Evolutionary conservation across 1,140 invertebrate genomes (phyloP).

Genomic region (Eueides isabella): DNA sequence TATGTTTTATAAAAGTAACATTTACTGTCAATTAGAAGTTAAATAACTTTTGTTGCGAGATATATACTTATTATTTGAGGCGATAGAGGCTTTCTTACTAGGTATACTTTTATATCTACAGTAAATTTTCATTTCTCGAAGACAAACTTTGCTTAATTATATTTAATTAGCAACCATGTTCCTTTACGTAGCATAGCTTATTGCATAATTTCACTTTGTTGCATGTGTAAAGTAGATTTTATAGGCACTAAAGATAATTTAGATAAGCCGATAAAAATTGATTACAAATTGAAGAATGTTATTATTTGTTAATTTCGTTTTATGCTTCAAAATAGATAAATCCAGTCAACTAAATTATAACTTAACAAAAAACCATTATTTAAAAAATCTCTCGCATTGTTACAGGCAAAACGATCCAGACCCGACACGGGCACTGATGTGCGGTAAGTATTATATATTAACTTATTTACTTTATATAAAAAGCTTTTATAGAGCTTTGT

Average conservation of each 20-base stretch:
- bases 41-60: too few species aligned
- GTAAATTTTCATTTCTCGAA: background rate
- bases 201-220: background rate
- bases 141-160: background rate
- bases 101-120: background rate
- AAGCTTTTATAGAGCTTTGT: too few species aligned
- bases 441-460: too few species aligned
- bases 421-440: slow-evolving; percentile 70
- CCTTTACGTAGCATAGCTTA: background rate
- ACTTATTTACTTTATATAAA: too few species aligned
- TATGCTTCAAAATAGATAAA: too few species aligned
- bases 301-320: background rate
- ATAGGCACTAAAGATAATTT: background rate
- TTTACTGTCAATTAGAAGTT: background rate
- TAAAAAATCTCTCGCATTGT: slow-evolving; percentile 45
- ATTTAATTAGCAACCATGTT: background rate
- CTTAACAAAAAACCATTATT: background rate
- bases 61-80: too few species aligned
- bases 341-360: too few species aligned
- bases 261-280: background rate
- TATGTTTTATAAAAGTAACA: too few species aligned
- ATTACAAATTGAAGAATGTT: background rate
- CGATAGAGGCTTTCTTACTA: background rate
- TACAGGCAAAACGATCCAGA: slow-evolving; percentile 72
- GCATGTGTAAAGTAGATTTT: background rate